Evolutionary conservation across 2,888 invertebrate species (phyloP).

Genomic region (Steinernema carpocapsae): DNA sequence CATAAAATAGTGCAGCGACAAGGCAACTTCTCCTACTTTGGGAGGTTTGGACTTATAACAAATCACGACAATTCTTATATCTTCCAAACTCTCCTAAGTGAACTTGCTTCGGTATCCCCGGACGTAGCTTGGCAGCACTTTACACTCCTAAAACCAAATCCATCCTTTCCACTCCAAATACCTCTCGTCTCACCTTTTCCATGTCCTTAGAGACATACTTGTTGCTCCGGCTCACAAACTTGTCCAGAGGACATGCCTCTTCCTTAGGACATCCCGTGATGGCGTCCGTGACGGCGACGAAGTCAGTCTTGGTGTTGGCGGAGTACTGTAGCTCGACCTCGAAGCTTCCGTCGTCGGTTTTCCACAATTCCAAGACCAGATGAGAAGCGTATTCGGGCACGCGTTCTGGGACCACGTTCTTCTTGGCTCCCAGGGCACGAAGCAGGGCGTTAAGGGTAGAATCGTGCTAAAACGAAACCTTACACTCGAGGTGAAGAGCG

Average conservation of each 20-base stretch:
- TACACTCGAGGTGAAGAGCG: not conserved
- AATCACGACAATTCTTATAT: no score
- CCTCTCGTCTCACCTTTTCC: no score
- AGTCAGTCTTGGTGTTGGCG: not conserved
- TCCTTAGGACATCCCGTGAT: not conserved
- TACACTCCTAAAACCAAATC: no score
- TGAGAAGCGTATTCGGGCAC: conserved; percentile 30
- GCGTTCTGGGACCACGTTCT: conserved; percentile 7
- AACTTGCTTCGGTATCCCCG: no score
- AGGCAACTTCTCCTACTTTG: no score
- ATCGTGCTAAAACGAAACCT: conserved; percentile 32
- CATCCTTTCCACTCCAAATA: no score
- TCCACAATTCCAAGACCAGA: conserved; percentile 31
- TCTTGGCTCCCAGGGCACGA: conserved; percentile 30
- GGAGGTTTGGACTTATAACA: no score
- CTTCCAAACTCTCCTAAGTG: no score
- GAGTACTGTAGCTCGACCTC: not conserved
- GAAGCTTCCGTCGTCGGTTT: conserved; percentile 15
- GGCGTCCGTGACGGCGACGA: not conserved
- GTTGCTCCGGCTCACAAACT: not conserved
- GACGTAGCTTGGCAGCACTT: no score
- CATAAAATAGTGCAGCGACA: no score
- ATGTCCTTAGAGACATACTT: conserved; percentile 2
- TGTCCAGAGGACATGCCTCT: not conserved
- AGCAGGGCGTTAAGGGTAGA: conserved; percentile 31